Conservation (phyloP, 2,113 vertebrate species). For the Bucco capensis region DNA sequence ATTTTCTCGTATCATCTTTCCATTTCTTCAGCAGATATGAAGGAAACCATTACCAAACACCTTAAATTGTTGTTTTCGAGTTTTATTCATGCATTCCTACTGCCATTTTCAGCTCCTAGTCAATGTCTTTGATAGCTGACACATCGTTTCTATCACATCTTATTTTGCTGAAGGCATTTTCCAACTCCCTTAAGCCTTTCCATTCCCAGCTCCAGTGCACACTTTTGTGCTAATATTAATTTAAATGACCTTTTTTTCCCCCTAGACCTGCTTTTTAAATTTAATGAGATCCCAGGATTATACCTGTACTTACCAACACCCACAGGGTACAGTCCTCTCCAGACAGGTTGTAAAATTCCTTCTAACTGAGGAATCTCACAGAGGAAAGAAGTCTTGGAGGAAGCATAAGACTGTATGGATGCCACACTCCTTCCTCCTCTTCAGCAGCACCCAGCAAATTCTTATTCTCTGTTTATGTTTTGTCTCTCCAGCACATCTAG, state of each 20-base stretch:
- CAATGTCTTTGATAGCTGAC: constrained; percentile 61
- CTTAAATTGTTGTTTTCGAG: constrained; percentile 53
- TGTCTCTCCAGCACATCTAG: background rate
- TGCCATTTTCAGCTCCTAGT: constrained; percentile 60
- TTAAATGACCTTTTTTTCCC: background rate
- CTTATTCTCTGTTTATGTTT: background rate
- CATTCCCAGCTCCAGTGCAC: background rate
- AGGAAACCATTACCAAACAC: constrained; percentile 33
- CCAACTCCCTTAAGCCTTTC: constrained; percentile 24
- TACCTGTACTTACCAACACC: background rate
- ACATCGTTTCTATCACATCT: constrained; percentile 61
- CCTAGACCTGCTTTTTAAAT: background rate
- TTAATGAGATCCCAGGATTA: constrained; percentile 20
- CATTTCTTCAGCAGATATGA: background rate
- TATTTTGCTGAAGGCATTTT: constrained; percentile 60
- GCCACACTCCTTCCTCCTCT: background rate
- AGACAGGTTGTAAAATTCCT: background rate
- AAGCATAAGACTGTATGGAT: fast-evolving
- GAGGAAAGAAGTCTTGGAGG: background rate
- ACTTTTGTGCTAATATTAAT: constrained; percentile 43
- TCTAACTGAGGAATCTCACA: background rate
- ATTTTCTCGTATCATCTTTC: background rate
- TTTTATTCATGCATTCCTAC: constrained; percentile 44
- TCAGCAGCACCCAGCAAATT: background rate
- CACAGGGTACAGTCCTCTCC: background rate